These are phyloP conservation scores for Nephrotoma guestfalica DNA, from an alignment of 2,888 invertebrate species.

Conservation along the genomic window DNA sequence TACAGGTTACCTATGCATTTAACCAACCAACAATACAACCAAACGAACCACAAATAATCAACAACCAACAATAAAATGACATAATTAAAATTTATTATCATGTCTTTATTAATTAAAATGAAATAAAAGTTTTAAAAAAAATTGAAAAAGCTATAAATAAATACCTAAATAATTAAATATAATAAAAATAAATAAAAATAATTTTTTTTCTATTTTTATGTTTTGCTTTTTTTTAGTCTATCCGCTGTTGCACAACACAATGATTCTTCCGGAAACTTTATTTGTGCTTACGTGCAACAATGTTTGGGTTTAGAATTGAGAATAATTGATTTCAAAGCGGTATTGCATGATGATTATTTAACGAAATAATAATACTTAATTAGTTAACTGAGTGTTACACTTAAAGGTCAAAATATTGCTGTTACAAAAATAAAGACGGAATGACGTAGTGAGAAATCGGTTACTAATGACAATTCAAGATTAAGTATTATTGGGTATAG, in stretches of 20 bases:
- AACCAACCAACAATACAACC: background rate
- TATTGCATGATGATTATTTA: too few species aligned
- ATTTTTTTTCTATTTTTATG: background rate
- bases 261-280: background rate
- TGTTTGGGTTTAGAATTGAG: background rate
- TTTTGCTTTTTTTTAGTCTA: background rate
- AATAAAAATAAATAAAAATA: background rate
- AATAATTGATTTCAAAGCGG: background rate
- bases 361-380: too few species aligned
- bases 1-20: background rate
- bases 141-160: background rate
- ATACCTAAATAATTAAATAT: background rate
- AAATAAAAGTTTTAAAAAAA: background rate
- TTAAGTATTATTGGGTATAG: too few species aligned
- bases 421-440: too few species aligned
- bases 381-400: too few species aligned
- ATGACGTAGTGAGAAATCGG: too few species aligned
- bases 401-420: too few species aligned
- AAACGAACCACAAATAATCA: background rate
- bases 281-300: background rate
- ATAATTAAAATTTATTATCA: background rate
- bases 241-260: background rate
- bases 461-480: too few species aligned
- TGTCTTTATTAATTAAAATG: background rate
- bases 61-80: background rate